phyloP scores from a whole-genome alignment of 2,113 vertebrate species.

The Melospiza georgiana region DNA sequence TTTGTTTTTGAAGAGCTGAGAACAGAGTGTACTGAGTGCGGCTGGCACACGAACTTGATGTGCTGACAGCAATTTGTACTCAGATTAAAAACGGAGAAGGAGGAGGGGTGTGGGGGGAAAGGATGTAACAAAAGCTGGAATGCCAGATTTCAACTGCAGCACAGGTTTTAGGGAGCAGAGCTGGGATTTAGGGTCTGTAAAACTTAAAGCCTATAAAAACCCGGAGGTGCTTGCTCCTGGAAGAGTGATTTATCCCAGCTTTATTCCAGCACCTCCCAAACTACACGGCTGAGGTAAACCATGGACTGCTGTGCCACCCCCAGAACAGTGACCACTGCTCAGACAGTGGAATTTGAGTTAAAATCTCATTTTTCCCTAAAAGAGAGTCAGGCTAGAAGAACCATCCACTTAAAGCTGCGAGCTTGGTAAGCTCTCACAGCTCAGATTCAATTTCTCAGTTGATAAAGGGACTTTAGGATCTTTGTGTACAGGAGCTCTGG shows the following conservation, averaged over 20 bases:
- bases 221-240: slow-evolving; percentile 14
- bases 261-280: slow-evolving; percentile 28
- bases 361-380: background rate
- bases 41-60: slow-evolving; percentile 83
- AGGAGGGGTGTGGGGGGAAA: background rate
- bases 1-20: slow-evolving; percentile 84
- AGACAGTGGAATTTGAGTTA: background rate
- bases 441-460: background rate
- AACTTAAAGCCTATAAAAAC: background rate
- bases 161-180: slow-evolving; percentile 65
- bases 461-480: background rate
- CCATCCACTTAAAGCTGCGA: fast-evolving
- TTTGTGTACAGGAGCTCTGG: background rate
- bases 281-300: background rate
- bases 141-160: slow-evolving; percentile 58
- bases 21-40: slow-evolving; percentile 82
- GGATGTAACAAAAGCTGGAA: slow-evolving; percentile 73
- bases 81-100: slow-evolving; percentile 74
- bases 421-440: background rate
- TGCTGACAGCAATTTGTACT: slow-evolving; percentile 85
- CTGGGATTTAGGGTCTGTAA: slow-evolving; percentile 32
- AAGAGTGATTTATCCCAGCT: slow-evolving; percentile 24
- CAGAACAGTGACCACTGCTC: background rate
- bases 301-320: background rate
- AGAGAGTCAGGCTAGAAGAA: background rate